These are phyloP conservation scores for Saimiri boliviensis DNA, from an alignment of 2,113 vertebrate genomes.

Conservation along the genomic window DNA sequence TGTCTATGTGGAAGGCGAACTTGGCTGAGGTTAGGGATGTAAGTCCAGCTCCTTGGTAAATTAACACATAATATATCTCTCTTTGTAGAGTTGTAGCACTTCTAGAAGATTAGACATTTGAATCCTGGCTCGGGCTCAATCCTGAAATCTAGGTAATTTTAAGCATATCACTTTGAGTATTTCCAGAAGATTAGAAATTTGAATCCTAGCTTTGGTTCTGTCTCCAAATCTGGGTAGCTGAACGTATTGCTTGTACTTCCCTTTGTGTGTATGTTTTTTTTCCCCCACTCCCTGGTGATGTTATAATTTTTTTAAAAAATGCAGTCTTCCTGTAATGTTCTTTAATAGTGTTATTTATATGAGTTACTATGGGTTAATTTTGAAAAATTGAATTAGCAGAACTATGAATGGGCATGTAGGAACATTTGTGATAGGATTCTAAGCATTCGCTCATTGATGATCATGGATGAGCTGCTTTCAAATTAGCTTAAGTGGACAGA, in stretches of 20 bases:
- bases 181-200: background rate
- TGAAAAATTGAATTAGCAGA: conserved; percentile 9
- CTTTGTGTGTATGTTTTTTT: background rate
- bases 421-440: background rate
- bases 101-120: background rate
- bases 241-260: background rate
- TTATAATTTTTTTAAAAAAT: background rate
- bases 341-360: background rate
- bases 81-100: background rate
- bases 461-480: background rate
- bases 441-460: background rate
- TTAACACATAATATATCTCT: background rate
- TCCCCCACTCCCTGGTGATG: background rate
- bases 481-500: background rate
- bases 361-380: conserved; percentile 25
- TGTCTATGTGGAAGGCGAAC: background rate
- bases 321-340: background rate
- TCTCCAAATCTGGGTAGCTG: background rate
- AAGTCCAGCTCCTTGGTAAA: background rate
- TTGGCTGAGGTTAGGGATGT: background rate
- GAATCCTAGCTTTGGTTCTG: background rate
- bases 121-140: background rate
- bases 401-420: background rate
- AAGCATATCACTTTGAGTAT: background rate
- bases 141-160: background rate